Conservation (phyloP, 2,797 vertebrate genomes). For the Pempheris klunzingeri region DNA sequence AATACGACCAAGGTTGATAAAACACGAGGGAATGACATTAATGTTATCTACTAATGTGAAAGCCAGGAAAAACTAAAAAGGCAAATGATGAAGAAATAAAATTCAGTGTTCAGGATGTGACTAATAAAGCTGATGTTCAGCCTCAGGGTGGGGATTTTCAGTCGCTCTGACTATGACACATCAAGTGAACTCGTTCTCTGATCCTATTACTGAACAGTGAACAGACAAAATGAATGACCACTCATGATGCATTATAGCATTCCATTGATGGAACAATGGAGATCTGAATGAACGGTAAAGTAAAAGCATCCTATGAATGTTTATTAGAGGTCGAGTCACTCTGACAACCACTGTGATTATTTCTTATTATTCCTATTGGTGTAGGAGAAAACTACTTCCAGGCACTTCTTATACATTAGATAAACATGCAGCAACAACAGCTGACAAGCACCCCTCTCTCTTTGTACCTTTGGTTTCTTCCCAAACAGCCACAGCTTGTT, state of each 20-base stretch:
- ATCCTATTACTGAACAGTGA: neutral
- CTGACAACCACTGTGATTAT: too few species aligned
- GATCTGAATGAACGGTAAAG: neutral
- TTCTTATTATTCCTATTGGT: neutral
- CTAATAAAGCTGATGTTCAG: constrained; percentile 9
- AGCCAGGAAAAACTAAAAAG: neutral
- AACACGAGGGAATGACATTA: neutral
- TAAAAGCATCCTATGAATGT: neutral
- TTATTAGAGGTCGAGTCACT: neutral
- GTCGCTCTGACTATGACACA: neutral
- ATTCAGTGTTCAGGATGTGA: constrained; percentile 13
- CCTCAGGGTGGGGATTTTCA: constrained; percentile 5
- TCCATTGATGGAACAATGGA: too few species aligned
- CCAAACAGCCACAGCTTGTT: constrained; percentile 99
- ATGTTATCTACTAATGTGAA: neutral
- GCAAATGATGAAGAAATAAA: too few species aligned
- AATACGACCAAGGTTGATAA: neutral
- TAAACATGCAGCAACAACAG: neutral
- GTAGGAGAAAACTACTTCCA: neutral
- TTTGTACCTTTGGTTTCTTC: constrained; percentile 97
- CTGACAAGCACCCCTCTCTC: neutral
- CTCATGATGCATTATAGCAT: neutral
- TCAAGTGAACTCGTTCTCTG: neutral
- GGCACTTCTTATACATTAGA: neutral
- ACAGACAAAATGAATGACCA: neutral